Evolutionary conservation across 2,797 vertebrate species (phyloP).

Genomic region (Enoplosus armatus): DNA sequence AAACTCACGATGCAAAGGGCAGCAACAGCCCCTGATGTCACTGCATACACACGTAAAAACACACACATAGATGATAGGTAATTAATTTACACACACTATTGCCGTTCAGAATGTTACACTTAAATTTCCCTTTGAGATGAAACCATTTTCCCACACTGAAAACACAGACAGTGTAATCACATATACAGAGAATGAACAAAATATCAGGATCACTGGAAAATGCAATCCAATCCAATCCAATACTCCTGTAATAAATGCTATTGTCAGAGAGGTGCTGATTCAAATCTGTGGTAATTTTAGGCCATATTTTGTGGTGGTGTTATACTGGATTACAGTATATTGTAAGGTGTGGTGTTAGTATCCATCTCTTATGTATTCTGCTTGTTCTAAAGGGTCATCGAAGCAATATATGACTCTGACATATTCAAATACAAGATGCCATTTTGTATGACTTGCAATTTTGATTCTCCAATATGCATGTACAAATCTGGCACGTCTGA

Average conservation of each 20-base stretch:
- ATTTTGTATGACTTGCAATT: constrained; percentile 9
- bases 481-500: background rate
- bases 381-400: background rate
- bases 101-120: background rate
- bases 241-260: background rate
- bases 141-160: background rate
- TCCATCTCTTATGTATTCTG: background rate
- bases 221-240: background rate
- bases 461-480: background rate
- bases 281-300: background rate
- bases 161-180: background rate
- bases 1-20: constrained; percentile 91
- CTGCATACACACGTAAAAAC: constrained; percentile 73
- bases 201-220: background rate
- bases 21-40: constrained; percentile 92
- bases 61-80: background rate
- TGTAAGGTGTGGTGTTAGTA: background rate
- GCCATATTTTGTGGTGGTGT: constrained; percentile 4
- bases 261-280: constrained; percentile 6
- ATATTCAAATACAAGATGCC: constrained; percentile 5
- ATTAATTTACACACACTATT: background rate
- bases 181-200: background rate
- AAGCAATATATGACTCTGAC: background rate
- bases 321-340: constrained; percentile 1
- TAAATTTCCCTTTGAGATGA: background rate